phyloP scores from a whole-genome alignment of 2,797 vertebrate genomes.

The Adrianichthys oophorus region DNA sequence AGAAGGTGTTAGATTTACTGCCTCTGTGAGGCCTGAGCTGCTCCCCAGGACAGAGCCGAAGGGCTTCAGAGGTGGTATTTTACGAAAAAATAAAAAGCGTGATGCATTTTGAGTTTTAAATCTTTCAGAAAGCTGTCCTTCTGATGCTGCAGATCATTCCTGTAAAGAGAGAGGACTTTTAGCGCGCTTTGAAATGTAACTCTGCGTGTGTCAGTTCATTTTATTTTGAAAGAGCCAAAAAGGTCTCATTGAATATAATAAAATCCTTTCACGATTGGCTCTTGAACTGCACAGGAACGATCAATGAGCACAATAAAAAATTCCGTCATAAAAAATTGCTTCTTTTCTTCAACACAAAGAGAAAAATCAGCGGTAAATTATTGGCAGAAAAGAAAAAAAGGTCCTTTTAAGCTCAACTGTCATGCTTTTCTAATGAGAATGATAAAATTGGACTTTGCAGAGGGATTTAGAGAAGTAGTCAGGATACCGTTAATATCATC shows the following conservation, averaged over 20 bases:
- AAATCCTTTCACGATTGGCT: too few relatives aligned
- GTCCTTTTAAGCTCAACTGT: too few relatives aligned
- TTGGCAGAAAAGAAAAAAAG: too few relatives aligned
- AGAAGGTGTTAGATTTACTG: slow-evolving; percentile 41
- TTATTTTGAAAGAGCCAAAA: too few relatives aligned
- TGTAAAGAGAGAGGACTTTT: too few relatives aligned
- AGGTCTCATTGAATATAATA: too few relatives aligned
- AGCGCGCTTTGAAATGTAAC: background rate
- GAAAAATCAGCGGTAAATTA: too few relatives aligned
- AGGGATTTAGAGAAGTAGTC: slow-evolving; percentile 5
- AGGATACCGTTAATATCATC: slow-evolving; percentile 17
- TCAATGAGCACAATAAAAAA: too few relatives aligned
- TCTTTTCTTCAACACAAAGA: too few relatives aligned
- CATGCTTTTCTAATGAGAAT: background rate
- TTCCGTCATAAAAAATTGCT: too few relatives aligned
- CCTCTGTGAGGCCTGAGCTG: slow-evolving; percentile 18
- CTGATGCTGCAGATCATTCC: too few relatives aligned
- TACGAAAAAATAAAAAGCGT: slow-evolving; percentile 14
- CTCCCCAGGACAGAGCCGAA: slow-evolving; percentile 31
- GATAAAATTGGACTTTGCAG: slow-evolving; percentile 2
- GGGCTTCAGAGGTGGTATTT: slow-evolving; percentile 40
- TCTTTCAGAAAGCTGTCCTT: slow-evolving; percentile 33
- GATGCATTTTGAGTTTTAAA: slow-evolving; percentile 36
- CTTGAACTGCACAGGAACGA: too few relatives aligned
- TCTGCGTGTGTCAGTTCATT: background rate